These are phyloP conservation scores for Dusona sp. DNA, from an alignment of 2,888 invertebrate species.

Conservation along the genomic window DNA sequence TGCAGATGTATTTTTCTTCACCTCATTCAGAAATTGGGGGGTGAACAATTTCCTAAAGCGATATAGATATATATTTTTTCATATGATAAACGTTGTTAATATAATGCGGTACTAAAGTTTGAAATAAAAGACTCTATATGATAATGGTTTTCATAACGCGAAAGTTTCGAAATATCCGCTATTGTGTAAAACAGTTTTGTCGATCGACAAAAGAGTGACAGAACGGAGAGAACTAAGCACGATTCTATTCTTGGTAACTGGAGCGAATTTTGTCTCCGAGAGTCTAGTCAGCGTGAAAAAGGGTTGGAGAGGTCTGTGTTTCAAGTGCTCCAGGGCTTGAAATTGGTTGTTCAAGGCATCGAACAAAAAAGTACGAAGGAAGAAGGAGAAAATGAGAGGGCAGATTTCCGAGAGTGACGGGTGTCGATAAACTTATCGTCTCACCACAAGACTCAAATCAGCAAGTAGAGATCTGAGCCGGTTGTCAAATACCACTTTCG, in stretches of 20 bases:
- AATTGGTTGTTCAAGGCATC: conserved; percentile 50
- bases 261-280: conserved; percentile 56
- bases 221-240: conserved; percentile 7
- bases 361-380: conserved; percentile 36
- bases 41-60: too few relatives aligned
- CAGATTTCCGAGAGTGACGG: conserved; percentile 30
- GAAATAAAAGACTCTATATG: conserved; percentile 15
- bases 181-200: conserved; percentile 38
- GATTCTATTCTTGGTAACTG: conserved; percentile 59
- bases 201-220: conserved; percentile 29
- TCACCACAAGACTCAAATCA: conserved; percentile 42
- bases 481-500: background rate
- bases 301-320: conserved; percentile 22
- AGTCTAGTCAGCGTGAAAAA: conserved; percentile 55
- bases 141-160: conserved; percentile 25
- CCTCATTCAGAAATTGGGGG: too few relatives aligned
- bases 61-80: too few relatives aligned
- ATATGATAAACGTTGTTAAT: background rate
- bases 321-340: conserved; percentile 34
- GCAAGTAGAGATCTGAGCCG: background rate
- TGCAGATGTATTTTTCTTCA: background rate
- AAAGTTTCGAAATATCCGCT: conserved; percentile 16
- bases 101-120: conserved; percentile 12
- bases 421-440: conserved; percentile 46
- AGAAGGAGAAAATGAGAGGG: background rate